Base-by-base conservation (phyloP, 2,797 vertebrate species). In the Vultur gryphus region DNA sequence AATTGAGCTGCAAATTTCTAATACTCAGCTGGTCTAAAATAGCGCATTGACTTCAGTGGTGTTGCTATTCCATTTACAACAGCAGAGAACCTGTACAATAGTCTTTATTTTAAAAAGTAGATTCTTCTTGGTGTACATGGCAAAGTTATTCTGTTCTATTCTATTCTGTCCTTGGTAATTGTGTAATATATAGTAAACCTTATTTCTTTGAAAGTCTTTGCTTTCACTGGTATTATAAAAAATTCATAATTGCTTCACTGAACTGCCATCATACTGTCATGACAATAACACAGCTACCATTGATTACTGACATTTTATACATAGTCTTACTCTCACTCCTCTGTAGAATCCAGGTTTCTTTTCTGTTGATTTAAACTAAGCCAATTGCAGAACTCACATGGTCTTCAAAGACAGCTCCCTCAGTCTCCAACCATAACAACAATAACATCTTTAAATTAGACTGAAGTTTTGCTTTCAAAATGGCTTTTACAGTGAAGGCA, bases 211-310 rank as follows among this genome's bases (percentile, higher is more conserved):
- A 37, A 92, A 94, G 52, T 54, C 75, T 92, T 80, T 89, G 29
- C 59, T 77, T 87, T 87, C 64, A 65, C 17, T 73, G 44, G 39
- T 62, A 79, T 94, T 72, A 89, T 37, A 59, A 93, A 90, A 84
- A 92, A 95, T 48, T 92, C 31, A 12, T 77, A 72, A 87, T 80
- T 90, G 89, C 88, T 87, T 94, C 93, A 90, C 55, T 89, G 90
- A 90, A 59, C 71, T 83, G 69, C 82, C 51, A 10, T 87, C 73
- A 35, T 79, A 59, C 51, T 94, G 62, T 84, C 85, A 80, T 37
- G 59, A 61, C 57, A 75, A 84, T 92, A 87, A 89, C 46, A 69
- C 29, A 89, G 75, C 76, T 77, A 57, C 61, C 82, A 78, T 54
- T 69, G 78, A 69, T 75, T 58, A 90, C 84, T 80, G 94, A 62